Percentiles rank a stretch among this genome's conserved stretches.
Conservation (phyloP, 1,140 invertebrate genomes). For the Drosophila parvula region DNA sequence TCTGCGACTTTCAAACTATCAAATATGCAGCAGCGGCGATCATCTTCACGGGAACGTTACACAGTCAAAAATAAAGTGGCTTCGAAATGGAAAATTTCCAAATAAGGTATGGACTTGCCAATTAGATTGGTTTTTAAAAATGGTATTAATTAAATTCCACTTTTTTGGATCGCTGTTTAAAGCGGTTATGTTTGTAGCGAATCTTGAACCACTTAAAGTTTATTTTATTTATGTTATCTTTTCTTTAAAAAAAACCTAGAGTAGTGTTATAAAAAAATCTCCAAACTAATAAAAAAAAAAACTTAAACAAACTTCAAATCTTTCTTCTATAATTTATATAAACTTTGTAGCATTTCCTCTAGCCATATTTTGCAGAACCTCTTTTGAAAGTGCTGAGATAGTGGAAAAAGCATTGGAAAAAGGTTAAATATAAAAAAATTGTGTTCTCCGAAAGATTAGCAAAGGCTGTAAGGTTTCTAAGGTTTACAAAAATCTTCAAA, state of each 20-base stretch:
- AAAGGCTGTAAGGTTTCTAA: no score
- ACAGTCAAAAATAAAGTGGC: constrained; percentile 17
- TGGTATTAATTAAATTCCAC: constrained; percentile 13
- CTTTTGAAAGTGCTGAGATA: not conserved
- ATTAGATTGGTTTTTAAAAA: constrained; percentile 11
- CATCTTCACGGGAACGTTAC: constrained; percentile 15
- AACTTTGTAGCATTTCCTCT: not conserved
- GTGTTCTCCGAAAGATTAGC: no score
- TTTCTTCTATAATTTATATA: not conserved
- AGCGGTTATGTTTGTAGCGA: not conserved
- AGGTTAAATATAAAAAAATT: no score
- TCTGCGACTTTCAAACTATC: constrained; percentile 36
- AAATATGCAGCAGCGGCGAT: constrained; percentile 27
- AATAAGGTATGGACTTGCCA: not conserved
- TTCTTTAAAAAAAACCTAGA: no score
- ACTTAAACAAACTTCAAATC: not conserved
- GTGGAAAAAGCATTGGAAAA: no score
- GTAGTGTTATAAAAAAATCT: no score
- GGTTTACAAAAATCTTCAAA: no score
- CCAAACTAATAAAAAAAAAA: not conserved
- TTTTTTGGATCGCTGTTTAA: constrained; percentile 2
- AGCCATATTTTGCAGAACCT: not conserved
- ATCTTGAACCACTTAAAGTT: not conserved
- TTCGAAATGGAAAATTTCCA: not conserved
- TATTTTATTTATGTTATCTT: no score